Evolutionary conservation across 2,113 vertebrate species (phyloP).

Genomic region (Alouatta palliata): DNA sequence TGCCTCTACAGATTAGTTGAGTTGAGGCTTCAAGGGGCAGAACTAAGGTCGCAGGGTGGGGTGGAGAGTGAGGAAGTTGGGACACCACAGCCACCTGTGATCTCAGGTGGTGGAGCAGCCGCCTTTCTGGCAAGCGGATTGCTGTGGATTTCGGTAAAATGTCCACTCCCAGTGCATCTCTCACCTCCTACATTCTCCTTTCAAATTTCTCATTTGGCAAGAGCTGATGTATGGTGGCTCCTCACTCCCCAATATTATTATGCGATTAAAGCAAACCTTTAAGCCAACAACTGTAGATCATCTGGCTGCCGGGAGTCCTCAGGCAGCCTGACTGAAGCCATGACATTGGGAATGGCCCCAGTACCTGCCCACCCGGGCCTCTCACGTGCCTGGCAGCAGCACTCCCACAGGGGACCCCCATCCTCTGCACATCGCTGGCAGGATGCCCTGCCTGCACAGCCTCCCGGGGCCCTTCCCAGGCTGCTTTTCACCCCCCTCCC

Average conservation of each 20-base stretch:
- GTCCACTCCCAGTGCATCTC: conserved; percentile 20
- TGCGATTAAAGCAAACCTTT: conserved; percentile 45
- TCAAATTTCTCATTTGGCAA: conserved; percentile 42
- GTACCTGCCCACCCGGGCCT: neutral
- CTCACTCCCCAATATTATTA: conserved; percentile 45
- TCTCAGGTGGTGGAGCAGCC: neutral
- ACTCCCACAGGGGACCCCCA: fast-evolving
- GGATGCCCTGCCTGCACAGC: neutral
- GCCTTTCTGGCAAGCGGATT: neutral
- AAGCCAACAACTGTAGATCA: neutral
- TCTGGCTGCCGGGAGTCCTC: fast-evolving
- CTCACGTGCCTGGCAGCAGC: neutral
- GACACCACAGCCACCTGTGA: neutral
- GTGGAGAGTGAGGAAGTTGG: neutral
- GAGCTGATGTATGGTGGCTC: conserved; percentile 22
- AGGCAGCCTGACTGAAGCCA: neutral
- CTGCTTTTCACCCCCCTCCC: neutral
- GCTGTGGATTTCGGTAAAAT: conserved; percentile 29
- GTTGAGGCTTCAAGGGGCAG: neutral
- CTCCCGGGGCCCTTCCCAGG: neutral
- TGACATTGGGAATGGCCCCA: neutral
- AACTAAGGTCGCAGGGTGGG: neutral
- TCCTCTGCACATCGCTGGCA: neutral
- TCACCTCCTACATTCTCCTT: conserved; percentile 7
- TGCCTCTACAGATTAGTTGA: neutral